Evolutionary conservation across 1,140 invertebrate species (phyloP).

Genomic region (Alviniconcha marisindica): DNA sequence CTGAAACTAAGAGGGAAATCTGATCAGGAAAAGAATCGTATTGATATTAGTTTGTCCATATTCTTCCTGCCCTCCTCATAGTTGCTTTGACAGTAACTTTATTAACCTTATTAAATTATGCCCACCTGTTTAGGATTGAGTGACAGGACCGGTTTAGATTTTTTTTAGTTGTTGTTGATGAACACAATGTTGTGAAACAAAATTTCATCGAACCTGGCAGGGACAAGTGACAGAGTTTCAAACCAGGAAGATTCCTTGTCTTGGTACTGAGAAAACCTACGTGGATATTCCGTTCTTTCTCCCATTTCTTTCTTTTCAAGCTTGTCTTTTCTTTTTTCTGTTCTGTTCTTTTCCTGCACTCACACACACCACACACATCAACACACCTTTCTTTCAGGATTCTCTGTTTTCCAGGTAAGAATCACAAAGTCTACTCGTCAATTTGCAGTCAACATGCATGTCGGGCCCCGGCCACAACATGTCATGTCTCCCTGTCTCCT

Average conservation of each 20-base stretch:
- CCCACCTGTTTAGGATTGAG: too few species aligned
- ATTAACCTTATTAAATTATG: too few species aligned
- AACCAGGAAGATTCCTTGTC: background rate
- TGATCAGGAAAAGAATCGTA: too few species aligned
- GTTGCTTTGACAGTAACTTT: too few species aligned
- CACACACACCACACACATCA: slow-evolving; percentile 12
- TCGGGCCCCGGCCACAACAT: background rate
- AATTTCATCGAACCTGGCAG: background rate
- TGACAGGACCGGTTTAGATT: too few species aligned
- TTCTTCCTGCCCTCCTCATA: too few species aligned
- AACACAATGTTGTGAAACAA: too few species aligned
- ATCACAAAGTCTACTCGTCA: background rate
- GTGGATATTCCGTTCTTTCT: background rate
- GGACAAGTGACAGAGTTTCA: slow-evolving; percentile 3
- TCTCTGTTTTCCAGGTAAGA: slow-evolving; percentile 32
- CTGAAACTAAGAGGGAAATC: too few species aligned
- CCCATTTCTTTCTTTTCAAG: background rate
- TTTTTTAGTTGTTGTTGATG: too few species aligned
- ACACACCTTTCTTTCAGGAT: slow-evolving; percentile 34
- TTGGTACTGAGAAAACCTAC: background rate
- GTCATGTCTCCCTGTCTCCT: background rate
- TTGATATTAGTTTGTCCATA: too few species aligned
- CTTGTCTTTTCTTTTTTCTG: background rate
- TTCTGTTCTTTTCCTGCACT: background rate
- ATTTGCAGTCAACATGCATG: slow-evolving; percentile 9